phyloP scores from a whole-genome alignment of 2,113 vertebrate genomes.

The Aegotheles bennettii region DNA sequence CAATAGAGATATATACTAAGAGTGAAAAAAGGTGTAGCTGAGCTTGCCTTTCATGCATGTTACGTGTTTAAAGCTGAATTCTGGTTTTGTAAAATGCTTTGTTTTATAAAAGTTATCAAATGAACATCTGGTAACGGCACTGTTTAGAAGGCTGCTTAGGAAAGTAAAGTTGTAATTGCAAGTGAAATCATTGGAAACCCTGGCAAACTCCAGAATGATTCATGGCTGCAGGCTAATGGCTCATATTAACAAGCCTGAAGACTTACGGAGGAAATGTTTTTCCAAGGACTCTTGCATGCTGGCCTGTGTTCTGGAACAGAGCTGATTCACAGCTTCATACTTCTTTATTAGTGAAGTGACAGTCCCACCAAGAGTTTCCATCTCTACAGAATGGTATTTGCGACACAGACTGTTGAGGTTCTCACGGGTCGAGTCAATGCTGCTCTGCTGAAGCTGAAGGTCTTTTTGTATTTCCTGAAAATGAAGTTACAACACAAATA shows the following conservation, averaged over 20 bases:
- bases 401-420: slow-evolving; percentile 85
- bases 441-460: slow-evolving; percentile 82
- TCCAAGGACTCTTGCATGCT: slow-evolving; percentile 85
- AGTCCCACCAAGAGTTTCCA: slow-evolving; percentile 81
- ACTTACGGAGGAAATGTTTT: slow-evolving; percentile 84
- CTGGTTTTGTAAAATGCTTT: not conserved
- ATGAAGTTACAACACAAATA: not conserved
- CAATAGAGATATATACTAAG: not conserved
- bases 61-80: not conserved
- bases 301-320: slow-evolving; percentile 79
- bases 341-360: slow-evolving; percentile 84
- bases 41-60: not conserved
- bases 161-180: not conserved
- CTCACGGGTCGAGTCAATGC: slow-evolving; percentile 81
- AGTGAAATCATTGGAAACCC: slow-evolving; percentile 27
- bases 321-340: slow-evolving; percentile 81
- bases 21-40: not conserved
- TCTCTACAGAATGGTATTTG: slow-evolving; percentile 82
- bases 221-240: not conserved
- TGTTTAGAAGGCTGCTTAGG: not conserved
- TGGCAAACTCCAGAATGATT: slow-evolving; percentile 25
- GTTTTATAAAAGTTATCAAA: not conserved
- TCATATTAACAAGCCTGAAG: not conserved
- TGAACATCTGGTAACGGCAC: not conserved
- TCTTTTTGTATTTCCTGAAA: slow-evolving; percentile 83